These are phyloP conservation scores for Hippocampus zosterae DNA, from an alignment of 2,113 vertebrate genomes.

Conservation along the genomic window DNA sequence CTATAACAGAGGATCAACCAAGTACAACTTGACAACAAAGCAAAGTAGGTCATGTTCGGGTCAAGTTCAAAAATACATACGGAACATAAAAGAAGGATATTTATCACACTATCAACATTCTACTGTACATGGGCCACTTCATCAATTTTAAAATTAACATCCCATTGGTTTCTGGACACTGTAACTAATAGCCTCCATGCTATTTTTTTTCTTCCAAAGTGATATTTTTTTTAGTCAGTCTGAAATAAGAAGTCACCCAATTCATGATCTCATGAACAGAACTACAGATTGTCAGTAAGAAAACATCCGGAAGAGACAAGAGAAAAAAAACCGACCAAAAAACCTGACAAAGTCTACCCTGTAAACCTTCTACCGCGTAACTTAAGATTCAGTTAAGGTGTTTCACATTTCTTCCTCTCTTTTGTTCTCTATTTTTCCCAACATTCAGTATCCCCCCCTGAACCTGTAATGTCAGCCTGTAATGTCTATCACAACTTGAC, in stretches of 20 bases:
- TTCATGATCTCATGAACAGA: conserved; percentile 4
- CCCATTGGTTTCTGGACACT: neutral
- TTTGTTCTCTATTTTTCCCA: conserved; percentile 27
- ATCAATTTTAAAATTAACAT: neutral
- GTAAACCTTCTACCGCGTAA: conserved; percentile 42
- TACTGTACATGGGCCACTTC: neutral
- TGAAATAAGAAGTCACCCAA: neutral
- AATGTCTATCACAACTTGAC: conserved; percentile 62
- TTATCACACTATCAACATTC: too few species aligned
- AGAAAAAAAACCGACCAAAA: too few species aligned
- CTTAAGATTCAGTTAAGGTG: conserved; percentile 52
- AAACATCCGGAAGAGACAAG: conserved; percentile 11
- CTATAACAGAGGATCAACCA: conserved; percentile 32
- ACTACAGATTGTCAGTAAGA: conserved; percentile 10
- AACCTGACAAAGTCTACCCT: conserved; percentile 17
- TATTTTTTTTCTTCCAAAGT: too few species aligned
- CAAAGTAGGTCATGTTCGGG: conserved; percentile 18
- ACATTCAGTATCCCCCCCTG: conserved; percentile 28
- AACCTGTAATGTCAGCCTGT: conserved; percentile 64
- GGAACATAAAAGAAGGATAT: neutral
- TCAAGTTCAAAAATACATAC: conserved; percentile 4
- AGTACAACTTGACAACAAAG: conserved; percentile 19
- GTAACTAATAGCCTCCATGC: neutral
- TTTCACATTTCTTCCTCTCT: conserved; percentile 8
- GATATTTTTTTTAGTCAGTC: neutral